Evolutionary conservation across 2,797 vertebrate genomes (phyloP).

Genomic region (Pangasius larnaudii): DNA sequence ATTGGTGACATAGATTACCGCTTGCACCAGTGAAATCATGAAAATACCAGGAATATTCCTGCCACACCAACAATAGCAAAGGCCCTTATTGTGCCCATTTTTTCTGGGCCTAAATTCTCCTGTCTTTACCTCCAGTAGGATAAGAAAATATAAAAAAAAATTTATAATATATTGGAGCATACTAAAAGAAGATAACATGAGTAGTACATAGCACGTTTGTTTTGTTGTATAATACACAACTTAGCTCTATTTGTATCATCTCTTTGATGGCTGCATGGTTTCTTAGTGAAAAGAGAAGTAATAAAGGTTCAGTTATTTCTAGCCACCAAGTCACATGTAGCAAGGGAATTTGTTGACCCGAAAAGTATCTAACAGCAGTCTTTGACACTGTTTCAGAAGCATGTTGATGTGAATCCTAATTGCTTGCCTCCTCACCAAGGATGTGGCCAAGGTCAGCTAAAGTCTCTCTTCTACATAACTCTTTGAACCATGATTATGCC

Average conservation of each 20-base stretch:
- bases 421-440: slow-evolving; percentile 56
- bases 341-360: slow-evolving; percentile 71
- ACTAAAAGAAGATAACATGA: not conserved
- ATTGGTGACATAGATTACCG: not conserved
- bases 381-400: slow-evolving; percentile 69
- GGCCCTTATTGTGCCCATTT: not conserved
- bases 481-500: slow-evolving; percentile 60
- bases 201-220: slow-evolving; percentile 46
- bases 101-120: not conserved
- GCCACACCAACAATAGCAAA: not conserved
- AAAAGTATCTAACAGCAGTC: slow-evolving; percentile 64
- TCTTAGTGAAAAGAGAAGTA: slow-evolving; percentile 70
- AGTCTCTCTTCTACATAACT: slow-evolving; percentile 74
- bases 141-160: not conserved
- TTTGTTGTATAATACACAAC: slow-evolving; percentile 68
- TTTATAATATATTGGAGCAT: not conserved
- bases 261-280: slow-evolving; percentile 74
- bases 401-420: slow-evolving; percentile 71
- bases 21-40: not conserved
- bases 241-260: slow-evolving; percentile 72
- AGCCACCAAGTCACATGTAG: slow-evolving; percentile 73
- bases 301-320: slow-evolving; percentile 81
- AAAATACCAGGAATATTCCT: not conserved
- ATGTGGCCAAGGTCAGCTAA: slow-evolving; percentile 67
- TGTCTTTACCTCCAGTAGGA: not conserved